A percentile compares a stretch with the other conserved stretches of the same genome.
Conservation (phyloP, 2,113 vertebrate species). For the Myiagra hebetior region DNA sequence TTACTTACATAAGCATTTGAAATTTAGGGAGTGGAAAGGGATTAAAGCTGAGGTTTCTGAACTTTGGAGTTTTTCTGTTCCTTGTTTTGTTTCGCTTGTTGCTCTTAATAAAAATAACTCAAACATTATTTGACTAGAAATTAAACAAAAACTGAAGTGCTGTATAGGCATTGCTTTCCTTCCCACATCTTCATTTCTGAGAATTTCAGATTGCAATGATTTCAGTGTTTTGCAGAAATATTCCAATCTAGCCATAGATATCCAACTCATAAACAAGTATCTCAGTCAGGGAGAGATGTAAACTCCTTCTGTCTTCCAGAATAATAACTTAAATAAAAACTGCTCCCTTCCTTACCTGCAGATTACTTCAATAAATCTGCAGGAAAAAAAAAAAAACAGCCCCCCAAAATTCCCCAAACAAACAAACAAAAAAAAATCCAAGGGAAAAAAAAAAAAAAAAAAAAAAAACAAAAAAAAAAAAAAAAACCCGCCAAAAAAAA, state of each 20-base stretch:
- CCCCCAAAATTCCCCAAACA: background rate
- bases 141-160: background rate
- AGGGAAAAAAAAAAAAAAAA: too few species aligned
- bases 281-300: background rate
- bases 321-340: background rate
- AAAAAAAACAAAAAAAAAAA: rapidly evolving
- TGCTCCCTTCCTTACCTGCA: background rate
- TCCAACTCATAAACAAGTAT: background rate
- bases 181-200: background rate
- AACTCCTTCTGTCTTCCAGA: background rate
- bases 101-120: background rate
- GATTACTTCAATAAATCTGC: background rate
- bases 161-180: background rate
- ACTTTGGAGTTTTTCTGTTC: background rate
- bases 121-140: background rate
- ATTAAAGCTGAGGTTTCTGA: background rate
- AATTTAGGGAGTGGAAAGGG: background rate
- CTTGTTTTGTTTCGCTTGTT: background rate
- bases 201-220: background rate
- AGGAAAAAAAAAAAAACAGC: background rate
- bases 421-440: background rate
- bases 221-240: background rate
- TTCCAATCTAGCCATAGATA: background rate
- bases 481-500: rapidly evolving
- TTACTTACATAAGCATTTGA: background rate